Evolutionary conservation across 1,140 invertebrate genomes (phyloP), one percentile per base, ranked within the genome.

Genomic region (Zaprionus inermis): DNA sequence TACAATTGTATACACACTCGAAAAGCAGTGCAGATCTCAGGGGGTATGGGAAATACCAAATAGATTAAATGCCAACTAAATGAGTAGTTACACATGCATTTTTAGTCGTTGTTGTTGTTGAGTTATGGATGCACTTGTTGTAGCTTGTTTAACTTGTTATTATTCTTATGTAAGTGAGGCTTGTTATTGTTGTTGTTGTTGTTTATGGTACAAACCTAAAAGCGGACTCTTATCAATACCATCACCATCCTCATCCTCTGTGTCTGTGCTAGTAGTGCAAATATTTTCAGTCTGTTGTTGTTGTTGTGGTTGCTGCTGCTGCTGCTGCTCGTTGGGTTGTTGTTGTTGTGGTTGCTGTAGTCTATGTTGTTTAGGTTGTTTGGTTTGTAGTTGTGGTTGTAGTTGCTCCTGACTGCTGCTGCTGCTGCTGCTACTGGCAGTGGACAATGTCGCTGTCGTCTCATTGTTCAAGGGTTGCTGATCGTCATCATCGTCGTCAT

Each of bases 191-290:
- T 74, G 52, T 70, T 63, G 56, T 76, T 67, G 70, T 79, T 86
- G 61, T 73, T 78, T 81, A 75, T 72, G 74, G 76, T 92, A 92
- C 91, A 89, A 92, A 92, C 91, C 91, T 89, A 91, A 78, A 89
- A 92, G 91, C 59, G 83, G 84, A 92, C 90, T 84, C 79, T 89
- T 73, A 78, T 92, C 88, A 82, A 91, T 92, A 83, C 91, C 91
- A 88, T 85, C 82, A 86, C 80, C 83, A 75, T 91, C 91, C 71
- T 89, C 88, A 67, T 92, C 90, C 22, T 90, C 90, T 63, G 70
- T 81, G 54, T 88, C 84, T 54, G 59, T 57, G 60, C 52, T 60
- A 63, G 61, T 76, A 59, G 60, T 76, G 72, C 79, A 64, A 68
- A 54, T 78, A 66, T 80, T 78, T 46, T 75, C 71, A 65, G 81